Conservation (phyloP, 1,140 invertebrate genomes). For the Drosophila pachea region DNA sequence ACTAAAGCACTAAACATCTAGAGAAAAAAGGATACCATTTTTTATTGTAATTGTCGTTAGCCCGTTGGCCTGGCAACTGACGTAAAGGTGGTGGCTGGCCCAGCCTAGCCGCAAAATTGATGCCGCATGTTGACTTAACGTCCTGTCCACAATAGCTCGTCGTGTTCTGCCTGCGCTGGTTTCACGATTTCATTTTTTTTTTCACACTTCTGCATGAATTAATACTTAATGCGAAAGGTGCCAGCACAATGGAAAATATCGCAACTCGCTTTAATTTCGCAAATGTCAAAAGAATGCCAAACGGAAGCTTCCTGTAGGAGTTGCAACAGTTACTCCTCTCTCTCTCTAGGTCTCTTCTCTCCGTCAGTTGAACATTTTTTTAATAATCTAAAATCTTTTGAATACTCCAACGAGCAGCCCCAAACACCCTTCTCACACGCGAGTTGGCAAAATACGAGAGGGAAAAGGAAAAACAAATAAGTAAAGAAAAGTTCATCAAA, state of each 20-base stretch:
- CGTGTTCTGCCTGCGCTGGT: constrained; percentile 35
- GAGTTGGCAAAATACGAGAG: constrained; percentile 13
- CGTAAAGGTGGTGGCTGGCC: neutral
- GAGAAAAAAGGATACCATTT: no score
- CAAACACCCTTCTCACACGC: constrained; percentile 26
- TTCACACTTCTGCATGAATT: constrained; percentile 57
- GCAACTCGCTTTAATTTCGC: constrained; percentile 66
- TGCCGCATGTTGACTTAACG: constrained; percentile 46
- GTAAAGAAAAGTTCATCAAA: constrained; percentile 58
- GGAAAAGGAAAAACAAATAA: no score
- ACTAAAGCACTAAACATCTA: no score
- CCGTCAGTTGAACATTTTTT: constrained; percentile 53
- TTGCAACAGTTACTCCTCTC: neutral
- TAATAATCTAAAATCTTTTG: constrained; percentile 70
- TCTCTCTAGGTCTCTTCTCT: neutral
- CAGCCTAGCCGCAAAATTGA: constrained; percentile 6
- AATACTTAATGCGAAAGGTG: constrained; percentile 62
- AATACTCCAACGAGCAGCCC: constrained; percentile 20
- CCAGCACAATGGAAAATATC: constrained; percentile 31
- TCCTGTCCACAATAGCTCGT: constrained; percentile 31
- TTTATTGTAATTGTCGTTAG: no score
- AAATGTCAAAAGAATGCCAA: constrained; percentile 56
- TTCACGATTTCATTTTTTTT: constrained; percentile 39
- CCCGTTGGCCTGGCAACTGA: neutral
- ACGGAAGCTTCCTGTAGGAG: constrained; percentile 7